These are phyloP conservation scores for Pterobdella sp. DNA, from an alignment of 2,888 invertebrate genomes.

Conservation along the genomic window DNA sequence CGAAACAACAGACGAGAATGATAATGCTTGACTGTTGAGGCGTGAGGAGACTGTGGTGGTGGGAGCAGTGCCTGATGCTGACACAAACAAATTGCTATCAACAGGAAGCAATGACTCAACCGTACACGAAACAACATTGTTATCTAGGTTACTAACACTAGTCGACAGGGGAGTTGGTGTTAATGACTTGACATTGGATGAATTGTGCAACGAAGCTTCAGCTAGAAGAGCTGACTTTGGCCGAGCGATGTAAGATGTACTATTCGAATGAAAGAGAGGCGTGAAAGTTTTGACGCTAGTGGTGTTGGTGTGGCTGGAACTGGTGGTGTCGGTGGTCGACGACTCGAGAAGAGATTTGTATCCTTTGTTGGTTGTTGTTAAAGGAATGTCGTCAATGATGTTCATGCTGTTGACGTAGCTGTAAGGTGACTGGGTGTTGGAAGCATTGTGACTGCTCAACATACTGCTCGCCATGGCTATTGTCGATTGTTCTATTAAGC, in stretches of 20 bases:
- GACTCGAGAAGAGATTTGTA: background rate
- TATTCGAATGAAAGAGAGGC: background rate
- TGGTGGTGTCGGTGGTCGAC: slow-evolving; percentile 36
- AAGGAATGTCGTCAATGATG: slow-evolving; percentile 4
- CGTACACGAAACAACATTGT: too few relatives aligned
- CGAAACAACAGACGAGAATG: background rate
- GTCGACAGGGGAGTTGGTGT: slow-evolving; percentile 15
- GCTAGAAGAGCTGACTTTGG: background rate
- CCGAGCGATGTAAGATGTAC: background rate
- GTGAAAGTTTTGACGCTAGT: background rate
- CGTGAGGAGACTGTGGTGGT: slow-evolving; percentile 43
- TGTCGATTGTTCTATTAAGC: slow-evolving; percentile 33
- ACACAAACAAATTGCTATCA: slow-evolving; percentile 13
- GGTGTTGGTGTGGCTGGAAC: background rate
- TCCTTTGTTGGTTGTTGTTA: background rate
- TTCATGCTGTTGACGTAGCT: background rate
- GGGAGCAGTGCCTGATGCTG: background rate
- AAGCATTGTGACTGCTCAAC: background rate
- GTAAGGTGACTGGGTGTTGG: background rate
- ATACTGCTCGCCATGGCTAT: slow-evolving; percentile 6
- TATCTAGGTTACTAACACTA: background rate
- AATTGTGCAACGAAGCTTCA: background rate
- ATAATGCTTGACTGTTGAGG: slow-evolving; percentile 42
- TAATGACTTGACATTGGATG: background rate
- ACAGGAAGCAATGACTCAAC: background rate